phyloP scores from a whole-genome alignment of 2,888 invertebrate species.

The Acronicta leporina region DNA sequence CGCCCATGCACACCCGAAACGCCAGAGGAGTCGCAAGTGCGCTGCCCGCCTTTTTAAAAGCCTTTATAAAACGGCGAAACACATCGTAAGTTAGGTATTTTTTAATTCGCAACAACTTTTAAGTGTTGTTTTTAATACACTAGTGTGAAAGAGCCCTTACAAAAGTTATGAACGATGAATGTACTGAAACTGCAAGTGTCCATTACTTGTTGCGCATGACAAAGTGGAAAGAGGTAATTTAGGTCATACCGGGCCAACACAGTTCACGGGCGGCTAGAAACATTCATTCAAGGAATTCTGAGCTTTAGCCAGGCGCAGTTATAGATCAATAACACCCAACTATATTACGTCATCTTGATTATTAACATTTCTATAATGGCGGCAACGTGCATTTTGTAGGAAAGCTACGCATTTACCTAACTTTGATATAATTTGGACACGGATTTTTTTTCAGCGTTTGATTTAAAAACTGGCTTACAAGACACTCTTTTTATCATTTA shows the following conservation, averaged over 20 bases:
- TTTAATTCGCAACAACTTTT: no score
- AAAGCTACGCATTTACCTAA: no score
- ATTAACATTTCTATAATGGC: not conserved
- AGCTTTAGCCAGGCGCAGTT: not conserved
- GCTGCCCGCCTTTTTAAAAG: no score
- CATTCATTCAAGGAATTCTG: not conserved
- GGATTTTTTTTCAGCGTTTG: no score
- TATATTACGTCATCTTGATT: not conserved
- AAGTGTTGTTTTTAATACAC: no score
- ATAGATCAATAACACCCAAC: not conserved
- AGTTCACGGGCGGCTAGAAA: not conserved
- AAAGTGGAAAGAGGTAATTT: not conserved
- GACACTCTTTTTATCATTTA: no score
- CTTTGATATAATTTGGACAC: no score
- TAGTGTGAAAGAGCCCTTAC: not conserved
- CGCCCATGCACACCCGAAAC: no score
- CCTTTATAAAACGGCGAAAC: no score
- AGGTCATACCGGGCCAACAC: not conserved
- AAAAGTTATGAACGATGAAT: not conserved
- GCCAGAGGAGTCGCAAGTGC: no score
- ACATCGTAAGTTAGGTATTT: no score
- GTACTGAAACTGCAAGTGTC: slow-evolving; percentile 2
- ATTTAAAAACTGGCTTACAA: no score
- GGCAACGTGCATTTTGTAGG: not conserved
- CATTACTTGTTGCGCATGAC: slow-evolving; percentile 32